Base-by-base conservation (phyloP, 2,113 vertebrate genomes). In the Coturnix japonica region DNA sequence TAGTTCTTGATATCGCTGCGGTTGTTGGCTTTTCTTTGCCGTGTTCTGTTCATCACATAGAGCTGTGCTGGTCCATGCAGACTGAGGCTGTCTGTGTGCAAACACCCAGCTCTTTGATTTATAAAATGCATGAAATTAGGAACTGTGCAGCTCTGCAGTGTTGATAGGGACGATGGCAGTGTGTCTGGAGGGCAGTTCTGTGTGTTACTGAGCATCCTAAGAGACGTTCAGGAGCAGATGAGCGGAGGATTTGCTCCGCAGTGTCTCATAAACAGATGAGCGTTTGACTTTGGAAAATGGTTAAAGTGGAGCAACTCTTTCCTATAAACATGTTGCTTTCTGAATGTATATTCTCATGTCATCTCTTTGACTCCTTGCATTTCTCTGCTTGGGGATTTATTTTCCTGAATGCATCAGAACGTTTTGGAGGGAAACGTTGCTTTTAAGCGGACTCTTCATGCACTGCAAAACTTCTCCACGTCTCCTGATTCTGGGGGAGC, bases 381-480 rank as follows among this genome's bases (percentile, higher is more conserved):
- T 15, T 67, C 64, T 41, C 64, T 65, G 37, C n/a, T 75, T n/a
- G 17, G 51, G 64, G 70, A 30, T 76, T 73, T 73, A 12, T 56
- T 18, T 73, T 20, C 80, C 37, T 13, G 6, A 79, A 21, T 5
- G 17, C 26, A 49, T 26, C 64, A 39, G 65, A 26, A 8, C 78
- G 5, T 41, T 87, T 63, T 21, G 30, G 87, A 80, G 63, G 60
- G 83, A 85, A 83, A 11, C 0, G 5, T 56, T 64, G 18, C 33
- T 65, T 83, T 89, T 87, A 89, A 89, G 90, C 87, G 81, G 89
- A 12, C 13, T 25, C 25, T 83, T 76, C 54, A 81, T 80, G 67
- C 35, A 4, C 64, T 9, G 8, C 0, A 13, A 47, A 61, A 47
- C 26, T 51, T 44, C 72, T 57, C 63, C 2, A 13, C 80, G 65